Evolutionary conservation across 2,113 vertebrate genomes (phyloP).

Genomic region (Pelecanus crispus): DNA sequence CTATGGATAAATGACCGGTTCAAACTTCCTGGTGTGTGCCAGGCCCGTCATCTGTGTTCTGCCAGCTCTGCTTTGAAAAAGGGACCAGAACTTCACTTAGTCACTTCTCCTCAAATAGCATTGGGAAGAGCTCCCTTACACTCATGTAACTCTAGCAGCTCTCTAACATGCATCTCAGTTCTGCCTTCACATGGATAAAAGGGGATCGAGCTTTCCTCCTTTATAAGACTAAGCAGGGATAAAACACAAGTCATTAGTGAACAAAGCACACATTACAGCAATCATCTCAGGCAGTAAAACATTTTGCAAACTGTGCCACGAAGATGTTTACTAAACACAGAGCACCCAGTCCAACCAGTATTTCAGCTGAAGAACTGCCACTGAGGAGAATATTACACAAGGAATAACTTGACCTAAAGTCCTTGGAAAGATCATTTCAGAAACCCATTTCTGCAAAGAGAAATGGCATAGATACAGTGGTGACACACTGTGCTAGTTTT

Average conservation of each 20-base stretch:
- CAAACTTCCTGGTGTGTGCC: not conserved
- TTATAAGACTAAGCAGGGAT: not conserved
- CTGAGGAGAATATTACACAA: not conserved
- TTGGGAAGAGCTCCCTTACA: not conserved
- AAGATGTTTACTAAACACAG: not conserved
- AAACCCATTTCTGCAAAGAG: not conserved
- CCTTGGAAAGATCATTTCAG: not conserved
- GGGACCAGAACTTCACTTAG: not conserved
- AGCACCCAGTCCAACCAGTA: not conserved
- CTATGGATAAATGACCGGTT: not conserved
- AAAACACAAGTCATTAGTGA: not conserved
- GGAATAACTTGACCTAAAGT: not conserved
- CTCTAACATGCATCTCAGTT: not conserved
- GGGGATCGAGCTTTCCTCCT: not conserved
- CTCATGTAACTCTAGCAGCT: not conserved
- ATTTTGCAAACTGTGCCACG: not conserved
- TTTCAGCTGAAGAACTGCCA: not conserved
- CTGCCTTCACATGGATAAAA: not conserved
- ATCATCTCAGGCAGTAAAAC: not conserved
- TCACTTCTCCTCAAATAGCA: not conserved
- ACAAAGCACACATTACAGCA: not conserved
- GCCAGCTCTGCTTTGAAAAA: not conserved
- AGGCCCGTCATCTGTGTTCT: not conserved
- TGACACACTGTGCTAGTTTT: not conserved
- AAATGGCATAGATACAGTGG: accelerated